Evolutionary conservation across 2,113 vertebrate genomes (phyloP).

Genomic region (Grantiella picta): DNA sequence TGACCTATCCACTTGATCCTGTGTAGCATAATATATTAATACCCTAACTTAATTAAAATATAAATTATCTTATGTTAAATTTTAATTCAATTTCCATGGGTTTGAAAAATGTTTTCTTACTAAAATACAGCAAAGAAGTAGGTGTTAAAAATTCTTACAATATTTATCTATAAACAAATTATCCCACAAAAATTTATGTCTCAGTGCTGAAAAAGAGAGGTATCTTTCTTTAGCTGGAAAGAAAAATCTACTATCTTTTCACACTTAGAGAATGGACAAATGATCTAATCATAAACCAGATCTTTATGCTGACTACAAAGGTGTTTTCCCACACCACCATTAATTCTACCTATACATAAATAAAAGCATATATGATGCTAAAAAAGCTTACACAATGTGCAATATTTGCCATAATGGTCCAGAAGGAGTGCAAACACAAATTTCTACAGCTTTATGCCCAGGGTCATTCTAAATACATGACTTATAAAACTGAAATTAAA

Average conservation of each 20-base stretch:
- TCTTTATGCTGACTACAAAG: not conserved
- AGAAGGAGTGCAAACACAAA: not conserved
- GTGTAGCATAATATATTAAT: not conserved
- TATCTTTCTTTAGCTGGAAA: not conserved
- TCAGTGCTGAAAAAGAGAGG: not conserved
- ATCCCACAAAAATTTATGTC: not conserved
- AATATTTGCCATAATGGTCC: not conserved
- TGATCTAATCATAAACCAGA: not conserved
- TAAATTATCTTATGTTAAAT: not conserved
- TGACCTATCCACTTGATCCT: not conserved
- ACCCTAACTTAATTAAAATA: not conserved
- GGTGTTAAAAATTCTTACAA: not conserved
- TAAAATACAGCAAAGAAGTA: not conserved
- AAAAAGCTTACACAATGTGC: not conserved
- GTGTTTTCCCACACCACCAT: not conserved
- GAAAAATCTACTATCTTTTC: not conserved
- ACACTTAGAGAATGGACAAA: not conserved
- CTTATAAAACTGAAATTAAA: conserved; percentile 13
- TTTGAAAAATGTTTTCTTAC: not conserved
- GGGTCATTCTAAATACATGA: not conserved
- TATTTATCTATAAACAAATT: not conserved
- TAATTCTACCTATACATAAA: not conserved
- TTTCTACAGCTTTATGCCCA: not conserved
- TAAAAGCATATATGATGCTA: not conserved
- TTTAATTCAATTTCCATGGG: not conserved